These are phyloP conservation scores for Enteromius viviparus DNA, from an alignment of 2,797 vertebrate genomes.

Conservation along the genomic window DNA sequence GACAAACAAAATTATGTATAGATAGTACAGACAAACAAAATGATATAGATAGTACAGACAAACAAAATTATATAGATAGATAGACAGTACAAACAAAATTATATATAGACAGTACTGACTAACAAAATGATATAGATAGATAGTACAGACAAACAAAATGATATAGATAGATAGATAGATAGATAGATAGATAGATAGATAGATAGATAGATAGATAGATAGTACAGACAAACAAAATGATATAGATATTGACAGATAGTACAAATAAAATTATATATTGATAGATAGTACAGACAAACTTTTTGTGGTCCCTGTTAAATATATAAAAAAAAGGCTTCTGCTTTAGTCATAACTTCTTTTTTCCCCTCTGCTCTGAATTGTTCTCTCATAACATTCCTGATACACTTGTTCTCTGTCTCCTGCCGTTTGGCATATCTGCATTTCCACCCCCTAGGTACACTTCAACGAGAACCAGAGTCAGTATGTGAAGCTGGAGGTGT, in stretches of 20 bases:
- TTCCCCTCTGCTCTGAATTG: conserved; percentile 1
- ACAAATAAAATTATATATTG: accelerated
- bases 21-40: background rate
- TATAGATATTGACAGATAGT: background rate
- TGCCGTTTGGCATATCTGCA: conserved; percentile 14
- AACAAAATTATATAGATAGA: background rate
- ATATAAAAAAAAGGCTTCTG: conserved; percentile 1
- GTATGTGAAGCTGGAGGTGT: conserved; percentile 90
- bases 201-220: background rate
- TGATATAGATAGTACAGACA: background rate
- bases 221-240: background rate
- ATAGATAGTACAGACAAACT: background rate
- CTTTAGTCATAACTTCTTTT: background rate
- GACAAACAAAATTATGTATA: background rate
- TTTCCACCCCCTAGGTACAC: conserved; percentile 78
- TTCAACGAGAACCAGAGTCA: conserved; percentile 88
- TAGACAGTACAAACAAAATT: too few relatives aligned
- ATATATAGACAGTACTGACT: too few relatives aligned
- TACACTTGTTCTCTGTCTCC: conserved; percentile 14
- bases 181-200: background rate
- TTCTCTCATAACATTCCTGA: conserved; percentile 23
- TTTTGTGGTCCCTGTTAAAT: background rate
- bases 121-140: background rate
- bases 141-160: background rate
- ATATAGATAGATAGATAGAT: background rate